Percentiles rank a stretch among this genome's conserved stretches.
phyloP scores from a whole-genome alignment of 2,888 invertebrate genomes.

The Eupithecia inturbata region DNA sequence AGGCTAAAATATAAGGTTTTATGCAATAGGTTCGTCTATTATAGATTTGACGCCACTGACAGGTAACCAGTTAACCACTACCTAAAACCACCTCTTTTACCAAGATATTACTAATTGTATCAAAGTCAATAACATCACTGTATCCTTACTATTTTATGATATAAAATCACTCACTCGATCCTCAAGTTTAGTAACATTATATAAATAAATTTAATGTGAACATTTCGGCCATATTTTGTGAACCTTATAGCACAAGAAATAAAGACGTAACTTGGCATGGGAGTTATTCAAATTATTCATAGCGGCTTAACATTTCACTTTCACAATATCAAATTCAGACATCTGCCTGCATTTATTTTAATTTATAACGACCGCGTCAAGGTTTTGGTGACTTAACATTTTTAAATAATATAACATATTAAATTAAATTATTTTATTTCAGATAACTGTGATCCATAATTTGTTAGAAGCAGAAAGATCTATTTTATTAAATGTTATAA shows the following conservation, averaged over 20 bases:
- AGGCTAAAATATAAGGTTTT: background rate
- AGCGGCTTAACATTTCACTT: slow-evolving; percentile 29
- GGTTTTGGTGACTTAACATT: background rate
- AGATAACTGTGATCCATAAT: no score
- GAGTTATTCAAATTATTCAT: slow-evolving; percentile 29
- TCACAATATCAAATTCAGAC: slow-evolving; percentile 27
- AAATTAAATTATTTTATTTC: no score
- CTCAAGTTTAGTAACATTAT: slow-evolving; percentile 18
- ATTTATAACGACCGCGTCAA: background rate
- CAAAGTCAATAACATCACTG: slow-evolving; percentile 11
- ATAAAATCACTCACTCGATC: slow-evolving; percentile 17
- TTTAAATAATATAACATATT: no score
- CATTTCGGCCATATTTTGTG: slow-evolving; percentile 7
- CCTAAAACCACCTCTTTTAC: background rate
- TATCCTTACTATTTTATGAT: slow-evolving; percentile 10
- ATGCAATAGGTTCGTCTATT: background rate
- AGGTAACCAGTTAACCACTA: background rate
- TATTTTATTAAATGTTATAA: no score
- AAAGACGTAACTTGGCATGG: slow-evolving; percentile 16
- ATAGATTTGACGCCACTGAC: background rate
- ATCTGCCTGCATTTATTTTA: slow-evolving; percentile 11
- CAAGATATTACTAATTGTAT: background rate
- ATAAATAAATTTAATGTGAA: slow-evolving; percentile 21
- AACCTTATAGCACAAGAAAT: slow-evolving; percentile 1
- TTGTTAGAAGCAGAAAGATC: no score